Conservation (phyloP, 2,797 vertebrate species). For the Karalla daura region DNA sequence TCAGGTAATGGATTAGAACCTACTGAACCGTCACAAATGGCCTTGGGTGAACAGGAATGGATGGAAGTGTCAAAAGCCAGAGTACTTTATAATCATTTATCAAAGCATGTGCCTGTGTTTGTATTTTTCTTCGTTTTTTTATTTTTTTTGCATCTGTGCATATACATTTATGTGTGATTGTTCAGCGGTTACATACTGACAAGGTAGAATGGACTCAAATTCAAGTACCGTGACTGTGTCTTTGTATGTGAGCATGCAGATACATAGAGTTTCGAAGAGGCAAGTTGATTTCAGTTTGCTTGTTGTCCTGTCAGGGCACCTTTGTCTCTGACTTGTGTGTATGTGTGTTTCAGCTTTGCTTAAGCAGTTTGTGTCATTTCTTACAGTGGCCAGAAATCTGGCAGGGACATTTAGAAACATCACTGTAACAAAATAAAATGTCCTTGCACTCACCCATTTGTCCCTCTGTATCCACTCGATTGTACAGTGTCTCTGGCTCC, state of each 20-base stretch:
- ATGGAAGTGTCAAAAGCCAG: conserved; percentile 50
- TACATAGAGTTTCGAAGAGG: conserved; percentile 18
- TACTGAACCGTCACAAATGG: conserved; percentile 54
- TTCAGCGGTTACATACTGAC: conserved; percentile 10
- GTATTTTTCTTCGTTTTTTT: too few relatives aligned
- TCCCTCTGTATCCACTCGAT: conserved; percentile 30
- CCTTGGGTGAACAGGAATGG: conserved; percentile 66
- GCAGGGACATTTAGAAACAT: conserved; percentile 26
- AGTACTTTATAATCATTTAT: conserved; percentile 50
- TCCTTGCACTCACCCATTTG: conserved; percentile 38
- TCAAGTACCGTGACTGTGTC: neutral
- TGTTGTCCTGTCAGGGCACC: conserved; percentile 3
- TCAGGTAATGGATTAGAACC: conserved; percentile 74
- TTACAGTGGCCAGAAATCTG: conserved; percentile 25
- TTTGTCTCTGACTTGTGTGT: neutral
- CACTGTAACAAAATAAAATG: conserved; percentile 31
- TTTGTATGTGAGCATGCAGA: conserved; percentile 38
- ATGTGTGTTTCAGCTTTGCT: neutral
- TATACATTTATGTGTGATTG: conserved; percentile 12
- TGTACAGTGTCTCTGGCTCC: conserved; percentile 24
- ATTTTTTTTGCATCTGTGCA: neutral
- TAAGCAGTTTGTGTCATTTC: conserved; percentile 29
- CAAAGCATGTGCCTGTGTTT: conserved; percentile 11
- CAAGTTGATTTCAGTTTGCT: neutral
- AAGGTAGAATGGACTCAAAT: conserved; percentile 1